Percentiles rank a stretch among this genome's conserved stretches.
Conservation (phyloP, 2,888 invertebrate genomes). For the Epinotia nisella region DNA sequence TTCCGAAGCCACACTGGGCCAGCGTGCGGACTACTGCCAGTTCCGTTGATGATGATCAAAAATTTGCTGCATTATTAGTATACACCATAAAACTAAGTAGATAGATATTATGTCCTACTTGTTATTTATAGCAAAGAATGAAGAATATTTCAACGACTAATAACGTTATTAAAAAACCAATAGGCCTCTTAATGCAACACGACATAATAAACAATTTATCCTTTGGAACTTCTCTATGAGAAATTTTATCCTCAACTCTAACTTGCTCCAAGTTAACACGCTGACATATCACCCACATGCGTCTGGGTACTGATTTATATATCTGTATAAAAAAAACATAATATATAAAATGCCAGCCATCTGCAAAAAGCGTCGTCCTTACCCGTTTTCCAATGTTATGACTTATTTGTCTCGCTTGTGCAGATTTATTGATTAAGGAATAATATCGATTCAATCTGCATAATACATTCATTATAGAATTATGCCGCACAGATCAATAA, state of each 20-base stretch:
- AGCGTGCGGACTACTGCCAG: too few relatives aligned
- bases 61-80: too few relatives aligned
- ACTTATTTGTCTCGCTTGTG: conserved; percentile 78
- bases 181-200: too few relatives aligned
- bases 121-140: too few relatives aligned
- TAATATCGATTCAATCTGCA: conserved; percentile 73
- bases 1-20: too few relatives aligned
- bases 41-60: too few relatives aligned
- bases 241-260: background rate
- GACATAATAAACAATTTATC: too few relatives aligned
- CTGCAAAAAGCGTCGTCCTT: conserved; percentile 61
- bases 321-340: conserved; percentile 21
- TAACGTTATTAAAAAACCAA: too few relatives aligned
- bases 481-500: background rate
- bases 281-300: conserved; percentile 21
- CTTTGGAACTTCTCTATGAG: too few relatives aligned
- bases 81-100: too few relatives aligned
- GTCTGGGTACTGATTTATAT: conserved; percentile 24
- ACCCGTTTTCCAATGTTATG: conserved; percentile 77
- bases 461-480: conserved; percentile 74
- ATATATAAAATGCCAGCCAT: conserved; percentile 35
- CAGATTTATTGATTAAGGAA: conserved; percentile 76
- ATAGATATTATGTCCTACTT: too few relatives aligned
- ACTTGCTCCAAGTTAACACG: conserved; percentile 8
- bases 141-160: too few relatives aligned